These are phyloP conservation scores for Caprella mutica DNA, from an alignment of 2,888 invertebrate genomes.

Conservation along the genomic window DNA sequence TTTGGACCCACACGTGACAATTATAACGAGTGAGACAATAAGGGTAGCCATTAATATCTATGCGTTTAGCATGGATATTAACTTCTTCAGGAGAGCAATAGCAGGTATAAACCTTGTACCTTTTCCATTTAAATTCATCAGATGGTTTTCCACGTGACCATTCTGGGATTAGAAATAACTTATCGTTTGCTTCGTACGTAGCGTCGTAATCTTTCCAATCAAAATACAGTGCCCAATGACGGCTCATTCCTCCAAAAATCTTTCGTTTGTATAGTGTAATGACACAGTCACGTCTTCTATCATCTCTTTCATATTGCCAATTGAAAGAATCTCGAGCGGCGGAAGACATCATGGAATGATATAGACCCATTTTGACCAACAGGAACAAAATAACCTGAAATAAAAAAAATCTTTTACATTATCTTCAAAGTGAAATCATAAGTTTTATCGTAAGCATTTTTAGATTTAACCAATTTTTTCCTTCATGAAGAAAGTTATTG, in stretches of 20 bases:
- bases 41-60: neutral
- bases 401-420: no score
- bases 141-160: neutral
- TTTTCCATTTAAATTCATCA: neutral
- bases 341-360: no score
- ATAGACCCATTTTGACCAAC: no score
- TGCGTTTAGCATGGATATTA: neutral
- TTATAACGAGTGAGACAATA: neutral
- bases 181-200: conserved; percentile 3
- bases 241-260: neutral
- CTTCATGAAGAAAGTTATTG: no score
- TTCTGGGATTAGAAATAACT: neutral
- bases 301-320: neutral
- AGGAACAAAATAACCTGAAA: no score
- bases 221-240: conserved; percentile 6
- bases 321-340: no score
- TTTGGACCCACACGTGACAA: conserved; percentile 1
- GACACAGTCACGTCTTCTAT: neutral
- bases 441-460: no score
- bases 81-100: neutral
- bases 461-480: no score
- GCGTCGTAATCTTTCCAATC: conserved; percentile 2
- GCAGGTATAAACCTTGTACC: neutral
- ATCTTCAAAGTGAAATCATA: no score
- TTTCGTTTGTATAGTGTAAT: neutral